These are phyloP conservation scores for Apostichopus japonicus DNA, from an alignment of 35 echinoderm and acorn worm genomes.

Conservation along the genomic window DNA sequence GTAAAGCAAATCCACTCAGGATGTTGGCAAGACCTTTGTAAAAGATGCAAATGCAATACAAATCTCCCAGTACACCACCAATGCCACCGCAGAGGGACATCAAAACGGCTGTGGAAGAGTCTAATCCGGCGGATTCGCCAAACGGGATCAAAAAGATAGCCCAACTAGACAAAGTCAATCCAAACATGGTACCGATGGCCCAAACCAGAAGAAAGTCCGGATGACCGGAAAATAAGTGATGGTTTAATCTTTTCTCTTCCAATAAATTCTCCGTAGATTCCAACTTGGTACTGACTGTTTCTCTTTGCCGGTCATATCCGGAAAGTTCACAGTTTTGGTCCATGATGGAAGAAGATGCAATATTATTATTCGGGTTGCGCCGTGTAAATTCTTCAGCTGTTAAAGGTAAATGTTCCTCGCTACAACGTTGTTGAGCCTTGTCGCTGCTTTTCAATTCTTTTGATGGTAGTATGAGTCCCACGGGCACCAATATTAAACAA, in stretches of 20 bases:
- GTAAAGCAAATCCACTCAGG: neutral
- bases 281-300: neutral
- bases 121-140: constrained; percentile 5
- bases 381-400: neutral
- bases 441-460: neutral
- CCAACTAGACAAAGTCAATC: constrained; percentile 24
- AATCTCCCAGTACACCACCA: neutral
- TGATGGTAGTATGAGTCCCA: neutral
- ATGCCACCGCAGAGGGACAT: constrained; percentile 33
- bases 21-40: neutral
- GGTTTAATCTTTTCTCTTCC: neutral
- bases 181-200: neutral
- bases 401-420: neutral
- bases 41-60: neutral
- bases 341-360: neutral
- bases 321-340: neutral
- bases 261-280: neutral
- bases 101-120: constrained; percentile 23
- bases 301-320: neutral
- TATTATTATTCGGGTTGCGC: neutral
- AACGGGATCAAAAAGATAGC: constrained; percentile 13
- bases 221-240: neutral
- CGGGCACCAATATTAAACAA: neutral
- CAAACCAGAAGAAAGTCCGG: neutral
- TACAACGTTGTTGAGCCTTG: neutral